Evolutionary conservation across 2,797 vertebrate species (phyloP).

Genomic region (Brachyalestes nurse): DNA sequence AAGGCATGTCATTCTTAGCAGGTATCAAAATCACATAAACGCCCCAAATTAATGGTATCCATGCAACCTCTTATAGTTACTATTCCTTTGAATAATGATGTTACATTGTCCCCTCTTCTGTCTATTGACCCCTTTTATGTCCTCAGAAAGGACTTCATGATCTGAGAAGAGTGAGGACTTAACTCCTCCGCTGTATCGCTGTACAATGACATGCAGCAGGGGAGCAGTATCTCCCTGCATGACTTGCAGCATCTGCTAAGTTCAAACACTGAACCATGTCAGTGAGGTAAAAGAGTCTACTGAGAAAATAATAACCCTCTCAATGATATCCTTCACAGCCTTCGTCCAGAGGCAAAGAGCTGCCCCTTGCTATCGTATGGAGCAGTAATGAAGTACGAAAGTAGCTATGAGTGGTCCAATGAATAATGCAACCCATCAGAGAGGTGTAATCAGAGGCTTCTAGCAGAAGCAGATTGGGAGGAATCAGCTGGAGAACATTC

Average conservation of each 20-base stretch:
- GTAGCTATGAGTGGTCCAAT: conserved; percentile 17
- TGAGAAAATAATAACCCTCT: conserved; percentile 39
- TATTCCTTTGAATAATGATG: background rate
- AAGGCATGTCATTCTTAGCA: background rate
- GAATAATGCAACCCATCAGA: conserved; percentile 44
- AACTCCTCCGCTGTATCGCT: conserved; percentile 14
- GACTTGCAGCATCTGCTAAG: conserved; percentile 12
- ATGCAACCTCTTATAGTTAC: background rate
- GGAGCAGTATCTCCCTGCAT: background rate
- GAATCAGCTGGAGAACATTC: conserved; percentile 45
- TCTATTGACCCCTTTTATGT: background rate
- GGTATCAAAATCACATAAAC: background rate
- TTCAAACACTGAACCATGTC: conserved; percentile 17
- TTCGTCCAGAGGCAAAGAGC: conserved; percentile 20
- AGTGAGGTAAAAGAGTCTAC: conserved; percentile 29
- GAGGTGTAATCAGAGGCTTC: conserved; percentile 33
- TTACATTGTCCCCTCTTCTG: background rate
- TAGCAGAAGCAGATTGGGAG: conserved; percentile 19
- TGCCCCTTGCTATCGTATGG: background rate
- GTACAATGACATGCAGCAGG: conserved; percentile 6
- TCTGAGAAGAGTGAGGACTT: conserved; percentile 27
- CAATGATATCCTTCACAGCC: conserved; percentile 25
- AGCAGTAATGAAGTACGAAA: conserved; percentile 23
- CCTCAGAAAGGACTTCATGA: background rate
- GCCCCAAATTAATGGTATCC: background rate